phyloP scores from a whole-genome alignment of 1,140 invertebrate species.

The Eurosta solidaginis region DNA sequence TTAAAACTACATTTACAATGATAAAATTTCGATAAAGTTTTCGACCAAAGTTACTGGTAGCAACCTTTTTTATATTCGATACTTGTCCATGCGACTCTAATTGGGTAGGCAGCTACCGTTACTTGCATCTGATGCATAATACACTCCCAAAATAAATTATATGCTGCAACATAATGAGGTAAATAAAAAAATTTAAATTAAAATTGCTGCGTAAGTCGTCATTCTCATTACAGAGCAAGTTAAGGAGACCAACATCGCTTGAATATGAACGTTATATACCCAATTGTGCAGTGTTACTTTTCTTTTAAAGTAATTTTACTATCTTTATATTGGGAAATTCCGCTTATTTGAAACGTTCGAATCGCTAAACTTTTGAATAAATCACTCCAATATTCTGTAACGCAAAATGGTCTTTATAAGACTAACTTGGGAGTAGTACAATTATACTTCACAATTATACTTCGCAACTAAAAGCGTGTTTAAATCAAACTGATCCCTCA shows the following conservation, averaged over 20 bases:
- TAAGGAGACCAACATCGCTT: not conserved
- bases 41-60: not conserved
- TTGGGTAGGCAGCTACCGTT: not conserved
- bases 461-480: too few relatives aligned
- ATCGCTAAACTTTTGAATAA: too few relatives aligned
- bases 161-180: conserved; percentile 1
- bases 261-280: too few relatives aligned
- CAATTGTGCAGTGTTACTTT: too few relatives aligned
- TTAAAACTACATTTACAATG: conserved; percentile 11
- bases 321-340: too few relatives aligned
- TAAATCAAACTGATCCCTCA: too few relatives aligned
- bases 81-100: not conserved
- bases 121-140: not conserved
- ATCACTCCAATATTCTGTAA: too few relatives aligned
- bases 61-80: not conserved
- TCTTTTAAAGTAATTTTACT: too few relatives aligned
- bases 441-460: too few relatives aligned
- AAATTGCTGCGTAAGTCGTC: not conserved
- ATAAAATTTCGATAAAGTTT: not conserved
- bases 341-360: too few relatives aligned
- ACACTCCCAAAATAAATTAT: not conserved
- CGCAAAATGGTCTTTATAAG: too few relatives aligned
- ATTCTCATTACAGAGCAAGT: not conserved
- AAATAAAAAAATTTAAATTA: not conserved
- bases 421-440: too few relatives aligned